Base-by-base conservation (phyloP, 2,888 invertebrate genomes). In the Andrena flavipes region DNA sequence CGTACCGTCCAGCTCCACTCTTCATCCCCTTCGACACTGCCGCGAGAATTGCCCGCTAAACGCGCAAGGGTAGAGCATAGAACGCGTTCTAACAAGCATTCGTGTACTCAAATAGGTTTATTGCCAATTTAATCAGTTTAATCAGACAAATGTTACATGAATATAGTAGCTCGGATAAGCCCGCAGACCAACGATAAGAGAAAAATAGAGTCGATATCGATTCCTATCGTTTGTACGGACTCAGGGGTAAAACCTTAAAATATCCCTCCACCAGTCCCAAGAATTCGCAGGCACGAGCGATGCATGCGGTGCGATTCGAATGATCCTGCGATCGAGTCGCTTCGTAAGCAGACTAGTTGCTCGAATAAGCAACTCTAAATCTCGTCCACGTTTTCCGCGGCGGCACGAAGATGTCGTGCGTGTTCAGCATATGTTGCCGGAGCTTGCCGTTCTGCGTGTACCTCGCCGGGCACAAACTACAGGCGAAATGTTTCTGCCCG, bases 361-460 rank as follows among this genome's bases (percentile, higher is more conserved):
- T 33, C 8, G 33, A 33, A 2, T 33, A 33, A 8, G 33, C 33
- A 33, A 33, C 33, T 33, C 33, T 33, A 7, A 49, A 62, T 59
- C 74, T 75, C 16, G 35, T 69, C 80, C 84, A 67, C 8, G 82
- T 62, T 26, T 84, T 84, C 23, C 76, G 85, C 6, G 90, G 91
- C 0, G 91, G 91, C 6, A 88, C 80, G 35, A 88, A 90, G 23
- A 91, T 76, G 20, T 88, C 74, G 56, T 91, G 91, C 2, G 76
- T 54, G 33, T 89, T 87, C 56, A 89, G 54, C 80, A 91, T 80
- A 68, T 91, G 91, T 20, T 87, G 79, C 16, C 91, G 82, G 1
- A 91, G 77, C 13, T 86, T 87, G 2, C 87, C 88, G 35, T 88
- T 90, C 62, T 90, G 85, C 6, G 87, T 80, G 56, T 89, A 91